Evolutionary conservation across 2,888 invertebrate genomes (phyloP).

Genomic region (Tetranychus piercei): DNA sequence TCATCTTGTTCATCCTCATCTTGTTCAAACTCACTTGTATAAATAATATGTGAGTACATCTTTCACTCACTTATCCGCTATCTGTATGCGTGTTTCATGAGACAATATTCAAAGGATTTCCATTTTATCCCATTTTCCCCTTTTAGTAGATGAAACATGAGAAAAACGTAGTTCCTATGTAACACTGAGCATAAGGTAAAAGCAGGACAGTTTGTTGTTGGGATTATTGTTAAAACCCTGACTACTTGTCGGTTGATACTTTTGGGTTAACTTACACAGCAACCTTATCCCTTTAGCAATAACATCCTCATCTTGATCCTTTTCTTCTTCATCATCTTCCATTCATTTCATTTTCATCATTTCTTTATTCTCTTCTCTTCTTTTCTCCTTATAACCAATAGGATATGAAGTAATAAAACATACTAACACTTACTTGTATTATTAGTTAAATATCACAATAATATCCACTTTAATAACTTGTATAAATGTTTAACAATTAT

Average conservation of each 20-base stretch:
- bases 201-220: neutral
- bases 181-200: too few relatives aligned
- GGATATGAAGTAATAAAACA: too few relatives aligned
- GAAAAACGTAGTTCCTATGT: too few relatives aligned
- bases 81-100: too few relatives aligned
- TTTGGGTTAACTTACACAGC: neutral
- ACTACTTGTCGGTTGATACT: slow-evolving; percentile 1
- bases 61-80: too few relatives aligned
- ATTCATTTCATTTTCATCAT: neutral
- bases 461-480: too few relatives aligned
- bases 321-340: neutral
- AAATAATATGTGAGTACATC: neutral
- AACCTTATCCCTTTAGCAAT: neutral
- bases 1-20: neutral
- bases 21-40: neutral
- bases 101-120: too few relatives aligned
- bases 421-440: too few relatives aligned
- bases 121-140: too few relatives aligned
- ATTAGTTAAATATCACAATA: too few relatives aligned
- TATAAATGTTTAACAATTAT: too few relatives aligned
- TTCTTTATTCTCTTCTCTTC: neutral
- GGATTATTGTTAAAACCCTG: neutral
- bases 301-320: neutral
- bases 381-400: neutral
- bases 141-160: too few relatives aligned